Conservation (phyloP, 2,797 vertebrate genomes). For the Vipera latastei region DNA sequence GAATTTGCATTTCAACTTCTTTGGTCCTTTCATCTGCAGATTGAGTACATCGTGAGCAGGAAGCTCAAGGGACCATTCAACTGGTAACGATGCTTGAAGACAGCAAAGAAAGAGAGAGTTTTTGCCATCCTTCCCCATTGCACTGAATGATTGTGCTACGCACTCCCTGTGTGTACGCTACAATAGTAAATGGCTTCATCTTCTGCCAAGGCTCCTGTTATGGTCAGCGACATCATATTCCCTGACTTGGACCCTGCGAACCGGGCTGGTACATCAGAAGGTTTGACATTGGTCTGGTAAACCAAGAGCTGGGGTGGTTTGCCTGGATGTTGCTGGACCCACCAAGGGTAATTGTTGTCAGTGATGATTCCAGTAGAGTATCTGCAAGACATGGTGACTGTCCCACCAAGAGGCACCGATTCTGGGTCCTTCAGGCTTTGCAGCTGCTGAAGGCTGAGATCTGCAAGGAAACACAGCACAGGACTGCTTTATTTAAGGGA, state of each 20-base stretch:
- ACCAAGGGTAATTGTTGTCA: background rate
- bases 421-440: background rate
- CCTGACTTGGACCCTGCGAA: background rate
- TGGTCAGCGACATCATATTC: background rate
- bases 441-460: slow-evolving; percentile 3
- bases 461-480: background rate
- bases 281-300: background rate
- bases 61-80: background rate
- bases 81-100: background rate
- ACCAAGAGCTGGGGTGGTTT: rapidly evolving
- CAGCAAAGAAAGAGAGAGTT: background rate
- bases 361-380: background rate
- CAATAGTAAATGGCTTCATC: background rate
- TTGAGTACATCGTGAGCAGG: background rate
- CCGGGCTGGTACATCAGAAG: background rate
- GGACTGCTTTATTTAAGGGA: background rate
- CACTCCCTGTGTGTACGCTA: background rate
- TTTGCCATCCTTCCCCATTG: background rate
- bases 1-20: background rate
- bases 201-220: background rate
- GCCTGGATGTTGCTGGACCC: background rate
- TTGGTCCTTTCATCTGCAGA: background rate
- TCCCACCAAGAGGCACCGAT: background rate
- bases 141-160: background rate
- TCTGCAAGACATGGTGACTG: background rate